Evolutionary conservation across 2,888 invertebrate genomes (phyloP).

Genomic region (Calameuta pallipes): DNA sequence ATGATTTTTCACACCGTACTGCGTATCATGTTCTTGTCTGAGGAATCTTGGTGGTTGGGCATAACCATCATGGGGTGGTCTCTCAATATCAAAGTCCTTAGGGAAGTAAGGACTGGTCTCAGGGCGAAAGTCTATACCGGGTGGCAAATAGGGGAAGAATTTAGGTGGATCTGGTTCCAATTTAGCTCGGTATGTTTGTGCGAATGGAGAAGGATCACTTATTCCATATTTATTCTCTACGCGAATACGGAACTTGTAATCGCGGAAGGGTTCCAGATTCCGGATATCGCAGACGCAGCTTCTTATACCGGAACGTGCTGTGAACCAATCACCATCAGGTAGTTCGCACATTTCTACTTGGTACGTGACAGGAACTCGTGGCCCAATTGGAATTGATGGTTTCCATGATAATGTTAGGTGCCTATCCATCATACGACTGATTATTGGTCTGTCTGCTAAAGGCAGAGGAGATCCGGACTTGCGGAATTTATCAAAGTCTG

Average conservation of each 20-base stretch:
- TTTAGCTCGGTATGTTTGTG: conserved; percentile 82
- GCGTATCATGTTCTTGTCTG: conserved; percentile 85
- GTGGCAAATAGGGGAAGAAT: conserved; percentile 82
- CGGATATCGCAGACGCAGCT: conserved; percentile 91
- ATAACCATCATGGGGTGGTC: conserved; percentile 86
- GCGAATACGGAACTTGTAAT: conserved; percentile 94
- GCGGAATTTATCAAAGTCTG: conserved; percentile 85
- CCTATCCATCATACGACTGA: conserved; percentile 91
- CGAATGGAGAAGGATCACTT: conserved; percentile 95
- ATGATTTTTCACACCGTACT: conserved; percentile 93
- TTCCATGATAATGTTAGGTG: conserved; percentile 92
- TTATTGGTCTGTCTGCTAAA: conserved; percentile 89
- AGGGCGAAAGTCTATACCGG: conserved; percentile 85
- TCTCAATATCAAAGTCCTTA: conserved; percentile 90
- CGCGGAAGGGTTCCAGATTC: conserved; percentile 90
- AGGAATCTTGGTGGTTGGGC: conserved; percentile 89
- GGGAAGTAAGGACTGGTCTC: conserved; percentile 90
- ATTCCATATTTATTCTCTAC: conserved; percentile 97
- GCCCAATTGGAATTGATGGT: conserved; percentile 89
- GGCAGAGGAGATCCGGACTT: conserved; percentile 88
- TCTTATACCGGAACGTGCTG: conserved; percentile 84
- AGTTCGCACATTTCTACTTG: conserved; percentile 94
- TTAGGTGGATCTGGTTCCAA: conserved; percentile 84
- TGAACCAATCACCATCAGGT: conserved; percentile 94
- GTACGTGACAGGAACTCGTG: conserved; percentile 92